A percentile compares a stretch with the other conserved stretches of the same genome.
phyloP scores from a whole-genome alignment of 2,888 invertebrate genomes.

The Aphodius sticticus region DNA sequence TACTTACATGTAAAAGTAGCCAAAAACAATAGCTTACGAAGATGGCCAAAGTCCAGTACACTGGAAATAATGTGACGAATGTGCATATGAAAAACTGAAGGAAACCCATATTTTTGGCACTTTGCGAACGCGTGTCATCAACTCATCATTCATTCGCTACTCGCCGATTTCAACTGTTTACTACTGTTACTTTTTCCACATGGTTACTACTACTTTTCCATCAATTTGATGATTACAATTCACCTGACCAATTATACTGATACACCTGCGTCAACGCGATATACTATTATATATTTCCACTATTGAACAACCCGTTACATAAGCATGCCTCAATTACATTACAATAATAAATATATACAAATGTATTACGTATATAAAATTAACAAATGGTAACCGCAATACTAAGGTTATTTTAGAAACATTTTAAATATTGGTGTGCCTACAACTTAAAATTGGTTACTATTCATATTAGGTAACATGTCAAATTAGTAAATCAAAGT shows the following conservation, averaged over 20 bases:
- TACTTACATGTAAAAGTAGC: slow-evolving; percentile 26
- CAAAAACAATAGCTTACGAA: slow-evolving; percentile 23
- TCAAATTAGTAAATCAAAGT: too few species aligned
- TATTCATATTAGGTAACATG: too few species aligned
- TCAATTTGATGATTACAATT: not conserved
- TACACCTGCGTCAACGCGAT: not conserved
- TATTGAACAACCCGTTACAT: not conserved
- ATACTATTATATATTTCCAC: not conserved
- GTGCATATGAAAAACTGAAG: slow-evolving; percentile 23
- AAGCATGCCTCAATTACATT: not conserved
- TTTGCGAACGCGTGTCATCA: slow-evolving; percentile 4
- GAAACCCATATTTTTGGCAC: slow-evolving; percentile 25
- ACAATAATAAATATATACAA: not conserved
- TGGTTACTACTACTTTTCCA: not conserved
- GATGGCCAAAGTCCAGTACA: slow-evolving; percentile 26
- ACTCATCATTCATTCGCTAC: not conserved
- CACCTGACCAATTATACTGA: not conserved
- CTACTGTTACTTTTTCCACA: not conserved
- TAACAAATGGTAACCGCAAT: not conserved
- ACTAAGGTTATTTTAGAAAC: not conserved
- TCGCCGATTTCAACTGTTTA: not conserved
- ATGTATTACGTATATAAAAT: too few species aligned
- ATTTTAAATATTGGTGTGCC: too few species aligned
- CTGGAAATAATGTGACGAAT: slow-evolving; percentile 22
- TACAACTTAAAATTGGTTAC: too few species aligned